Conservation (phyloP, 1,140 invertebrate genomes). For the Drosophila murphyi region DNA sequence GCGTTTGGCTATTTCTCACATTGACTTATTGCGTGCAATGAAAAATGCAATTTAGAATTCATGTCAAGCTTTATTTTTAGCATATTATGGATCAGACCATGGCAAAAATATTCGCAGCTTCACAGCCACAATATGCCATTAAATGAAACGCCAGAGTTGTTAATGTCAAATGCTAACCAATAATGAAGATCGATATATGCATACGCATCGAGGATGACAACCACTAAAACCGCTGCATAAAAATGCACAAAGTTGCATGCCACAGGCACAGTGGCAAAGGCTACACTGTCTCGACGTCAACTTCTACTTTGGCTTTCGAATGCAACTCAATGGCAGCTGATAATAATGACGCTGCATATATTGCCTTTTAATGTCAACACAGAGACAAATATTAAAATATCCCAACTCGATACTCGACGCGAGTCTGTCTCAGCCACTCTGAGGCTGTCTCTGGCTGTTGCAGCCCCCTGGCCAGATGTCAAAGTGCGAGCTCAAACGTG, state of each 20-base stretch:
- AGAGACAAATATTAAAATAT: slow-evolving; percentile 82
- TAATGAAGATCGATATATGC: slow-evolving; percentile 27
- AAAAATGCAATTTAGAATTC: no score
- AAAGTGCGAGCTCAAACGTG: slow-evolving; percentile 80
- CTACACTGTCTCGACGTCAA: slow-evolving; percentile 5
- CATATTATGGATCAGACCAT: not conserved
- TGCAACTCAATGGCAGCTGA: slow-evolving; percentile 56
- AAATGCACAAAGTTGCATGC: slow-evolving; percentile 56
- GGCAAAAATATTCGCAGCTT: not conserved
- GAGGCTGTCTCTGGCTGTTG: not conserved
- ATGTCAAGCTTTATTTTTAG: not conserved
- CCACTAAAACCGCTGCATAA: slow-evolving; percentile 60
- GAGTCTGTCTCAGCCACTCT: slow-evolving; percentile 2
- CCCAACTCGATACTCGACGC: slow-evolving; percentile 18
- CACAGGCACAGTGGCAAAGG: slow-evolving; percentile 17
- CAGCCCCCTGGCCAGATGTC: slow-evolving; percentile 61
- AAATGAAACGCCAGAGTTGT: slow-evolving; percentile 35
- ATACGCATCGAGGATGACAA: slow-evolving; percentile 46
- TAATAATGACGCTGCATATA: slow-evolving; percentile 81
- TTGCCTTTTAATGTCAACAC: slow-evolving; percentile 83
- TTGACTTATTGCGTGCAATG: no score
- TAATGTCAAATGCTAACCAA: slow-evolving; percentile 39
- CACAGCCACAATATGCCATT: slow-evolving; percentile 18
- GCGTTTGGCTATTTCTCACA: no score
- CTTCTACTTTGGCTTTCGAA: slow-evolving; percentile 28